Conservation (phyloP, 2,888 invertebrate species). For the Cosmopolites sordidus region DNA sequence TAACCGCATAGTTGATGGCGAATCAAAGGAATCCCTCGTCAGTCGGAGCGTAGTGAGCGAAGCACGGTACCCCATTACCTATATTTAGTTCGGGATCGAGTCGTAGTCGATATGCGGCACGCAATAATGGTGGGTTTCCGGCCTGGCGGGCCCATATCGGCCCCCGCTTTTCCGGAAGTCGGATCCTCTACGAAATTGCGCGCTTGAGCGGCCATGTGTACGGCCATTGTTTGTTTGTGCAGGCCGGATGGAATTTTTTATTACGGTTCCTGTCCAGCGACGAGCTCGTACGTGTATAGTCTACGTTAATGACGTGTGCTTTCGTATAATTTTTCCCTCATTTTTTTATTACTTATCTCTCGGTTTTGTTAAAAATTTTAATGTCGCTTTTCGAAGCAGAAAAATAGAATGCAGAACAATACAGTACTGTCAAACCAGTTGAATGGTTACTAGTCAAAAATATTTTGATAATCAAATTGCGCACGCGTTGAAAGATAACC, state of each 20-base stretch:
- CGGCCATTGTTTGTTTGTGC: conserved; percentile 26
- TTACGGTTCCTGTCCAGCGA: conserved; percentile 29
- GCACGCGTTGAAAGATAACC: no score
- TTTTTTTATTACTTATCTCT: no score
- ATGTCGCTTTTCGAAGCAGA: no score
- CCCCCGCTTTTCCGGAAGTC: conserved; percentile 26
- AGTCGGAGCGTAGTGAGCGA: no score
- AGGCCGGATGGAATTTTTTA: conserved; percentile 29
- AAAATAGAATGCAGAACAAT: no score
- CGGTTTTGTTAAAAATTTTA: no score
- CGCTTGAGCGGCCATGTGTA: conserved; percentile 28
- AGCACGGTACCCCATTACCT: no score
- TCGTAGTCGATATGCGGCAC: conserved; percentile 20
- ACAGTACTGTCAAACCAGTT: no score
- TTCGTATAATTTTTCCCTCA: conserved; percentile 2
- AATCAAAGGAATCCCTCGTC: no score
- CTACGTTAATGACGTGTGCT: conserved; percentile 20
- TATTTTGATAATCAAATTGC: no score
- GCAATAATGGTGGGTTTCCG: conserved; percentile 27
- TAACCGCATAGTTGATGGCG: no score
- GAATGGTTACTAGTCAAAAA: no score
- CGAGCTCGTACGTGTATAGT: conserved; percentile 20
- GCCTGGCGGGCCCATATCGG: conserved; percentile 28
- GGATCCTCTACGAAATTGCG: conserved; percentile 25
- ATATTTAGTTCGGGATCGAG: conserved; percentile 8